phyloP scores from a whole-genome alignment of 1,140 invertebrate species.

The Hirudo medicinalis region DNA sequence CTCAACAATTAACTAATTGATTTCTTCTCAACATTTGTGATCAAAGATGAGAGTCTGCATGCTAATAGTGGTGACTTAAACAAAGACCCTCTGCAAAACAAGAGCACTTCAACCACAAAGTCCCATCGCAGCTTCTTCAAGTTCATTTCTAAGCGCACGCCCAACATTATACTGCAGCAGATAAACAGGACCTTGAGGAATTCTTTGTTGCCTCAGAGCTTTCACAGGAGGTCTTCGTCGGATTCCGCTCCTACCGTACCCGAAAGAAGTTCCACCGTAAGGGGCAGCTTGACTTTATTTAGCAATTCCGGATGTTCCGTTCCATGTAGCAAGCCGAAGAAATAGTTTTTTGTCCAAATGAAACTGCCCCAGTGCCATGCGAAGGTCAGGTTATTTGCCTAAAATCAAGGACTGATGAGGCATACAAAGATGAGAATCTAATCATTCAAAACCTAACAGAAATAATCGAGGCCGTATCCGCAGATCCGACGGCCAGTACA shows the following conservation, averaged over 20 bases:
- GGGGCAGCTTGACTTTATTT: neutral
- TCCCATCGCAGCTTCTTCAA: slow-evolving; percentile 2
- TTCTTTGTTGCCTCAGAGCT: neutral
- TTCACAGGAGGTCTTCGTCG: neutral
- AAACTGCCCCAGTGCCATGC: too few relatives aligned
- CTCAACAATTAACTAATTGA: neutral
- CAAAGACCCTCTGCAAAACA: neutral
- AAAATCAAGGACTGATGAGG: too few relatives aligned
- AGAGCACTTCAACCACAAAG: slow-evolving; percentile 6
- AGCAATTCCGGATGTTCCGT: too few relatives aligned
- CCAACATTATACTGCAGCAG: slow-evolving; percentile 10
- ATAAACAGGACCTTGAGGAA: slow-evolving; percentile 4
- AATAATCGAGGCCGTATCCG: too few relatives aligned
- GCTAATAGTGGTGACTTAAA: neutral
- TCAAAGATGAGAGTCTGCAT: neutral
- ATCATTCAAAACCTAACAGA: too few relatives aligned
- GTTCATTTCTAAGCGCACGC: neutral
- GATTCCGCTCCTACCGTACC: neutral
- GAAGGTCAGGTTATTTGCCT: too few relatives aligned
- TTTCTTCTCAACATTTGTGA: neutral
- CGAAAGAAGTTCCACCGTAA: neutral
- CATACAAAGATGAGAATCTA: too few relatives aligned
- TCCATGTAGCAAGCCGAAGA: too few relatives aligned
- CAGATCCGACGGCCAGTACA: too few relatives aligned
- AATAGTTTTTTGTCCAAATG: too few relatives aligned